Percentiles rank a stretch among this genome's conserved stretches.
Evolutionary conservation across 2,888 invertebrate species (phyloP).

Genomic region (Unio pictorum): DNA sequence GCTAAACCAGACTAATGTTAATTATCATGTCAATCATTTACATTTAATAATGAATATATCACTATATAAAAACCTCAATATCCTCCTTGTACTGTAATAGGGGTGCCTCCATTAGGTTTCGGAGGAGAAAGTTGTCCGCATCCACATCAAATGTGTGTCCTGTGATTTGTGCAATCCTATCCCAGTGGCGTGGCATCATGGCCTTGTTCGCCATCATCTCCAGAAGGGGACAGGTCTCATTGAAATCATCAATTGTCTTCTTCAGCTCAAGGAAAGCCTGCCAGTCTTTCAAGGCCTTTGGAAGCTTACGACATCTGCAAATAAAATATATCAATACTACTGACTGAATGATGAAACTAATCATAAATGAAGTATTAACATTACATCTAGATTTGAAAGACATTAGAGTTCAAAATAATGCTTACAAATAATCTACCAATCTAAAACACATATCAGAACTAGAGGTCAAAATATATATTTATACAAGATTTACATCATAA

Average conservation of each 20-base stretch:
- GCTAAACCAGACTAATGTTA: too few species aligned
- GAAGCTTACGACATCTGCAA: conserved; percentile 89
- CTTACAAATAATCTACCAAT: too few species aligned
- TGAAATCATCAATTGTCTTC: conserved; percentile 97
- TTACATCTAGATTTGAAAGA: neutral
- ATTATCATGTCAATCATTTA: too few species aligned
- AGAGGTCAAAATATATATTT: too few species aligned
- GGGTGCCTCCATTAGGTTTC: conserved; percentile 95
- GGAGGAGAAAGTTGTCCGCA: conserved; percentile 92
- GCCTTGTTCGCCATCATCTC: conserved; percentile 98
- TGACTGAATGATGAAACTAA: neutral
- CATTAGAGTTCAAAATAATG: too few species aligned
- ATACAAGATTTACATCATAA: too few species aligned
- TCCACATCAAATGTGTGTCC: conserved; percentile 92
- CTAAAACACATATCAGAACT: too few species aligned
- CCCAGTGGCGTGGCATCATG: conserved; percentile 98
- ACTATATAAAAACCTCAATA: conserved; percentile 81
- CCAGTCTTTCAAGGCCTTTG: conserved; percentile 93
- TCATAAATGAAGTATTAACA: neutral
- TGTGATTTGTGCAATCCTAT: conserved; percentile 91
- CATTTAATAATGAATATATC: too few species aligned
- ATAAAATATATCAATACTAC: too few species aligned
- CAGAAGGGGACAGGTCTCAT: conserved; percentile 95
- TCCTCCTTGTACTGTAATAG: conserved; percentile 93
- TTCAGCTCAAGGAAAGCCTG: conserved; percentile 96